These are phyloP conservation scores for Indicator maculatus DNA, from an alignment of 2,113 vertebrate species.

Conservation along the genomic window DNA sequence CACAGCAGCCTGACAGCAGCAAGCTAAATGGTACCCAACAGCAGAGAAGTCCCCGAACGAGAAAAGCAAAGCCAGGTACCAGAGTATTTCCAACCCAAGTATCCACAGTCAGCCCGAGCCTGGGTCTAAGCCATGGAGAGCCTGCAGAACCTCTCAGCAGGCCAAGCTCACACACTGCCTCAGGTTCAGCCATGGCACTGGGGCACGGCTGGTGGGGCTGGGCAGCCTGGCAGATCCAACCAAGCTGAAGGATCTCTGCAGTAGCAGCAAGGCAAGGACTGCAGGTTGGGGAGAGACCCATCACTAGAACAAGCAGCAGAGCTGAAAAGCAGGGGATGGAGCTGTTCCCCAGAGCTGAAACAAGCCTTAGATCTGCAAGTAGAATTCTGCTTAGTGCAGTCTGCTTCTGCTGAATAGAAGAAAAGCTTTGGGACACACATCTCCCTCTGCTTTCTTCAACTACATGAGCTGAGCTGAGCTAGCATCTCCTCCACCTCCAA, in stretches of 20 bases:
- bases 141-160: not conserved
- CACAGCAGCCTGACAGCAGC: not conserved
- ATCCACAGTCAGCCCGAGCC: not conserved
- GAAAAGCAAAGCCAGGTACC: not conserved
- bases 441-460: not conserved
- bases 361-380: not conserved
- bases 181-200: not conserved
- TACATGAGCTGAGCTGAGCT: not conserved
- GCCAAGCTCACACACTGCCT: not conserved
- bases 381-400: not conserved
- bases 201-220: not conserved
- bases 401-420: not conserved
- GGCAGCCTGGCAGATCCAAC: not conserved
- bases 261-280: not conserved
- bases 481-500: not conserved
- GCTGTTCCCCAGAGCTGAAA: not conserved
- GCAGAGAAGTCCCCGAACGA: rapidly evolving
- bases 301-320: not conserved
- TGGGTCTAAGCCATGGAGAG: not conserved
- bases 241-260: not conserved
- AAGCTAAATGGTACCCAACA: not conserved
- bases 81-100: not conserved
- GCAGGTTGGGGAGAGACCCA: not conserved
- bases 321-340: not conserved
- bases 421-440: not conserved